These are phyloP conservation scores for Alethe diademata DNA, from an alignment of 2,113 vertebrate species.

Conservation along the genomic window DNA sequence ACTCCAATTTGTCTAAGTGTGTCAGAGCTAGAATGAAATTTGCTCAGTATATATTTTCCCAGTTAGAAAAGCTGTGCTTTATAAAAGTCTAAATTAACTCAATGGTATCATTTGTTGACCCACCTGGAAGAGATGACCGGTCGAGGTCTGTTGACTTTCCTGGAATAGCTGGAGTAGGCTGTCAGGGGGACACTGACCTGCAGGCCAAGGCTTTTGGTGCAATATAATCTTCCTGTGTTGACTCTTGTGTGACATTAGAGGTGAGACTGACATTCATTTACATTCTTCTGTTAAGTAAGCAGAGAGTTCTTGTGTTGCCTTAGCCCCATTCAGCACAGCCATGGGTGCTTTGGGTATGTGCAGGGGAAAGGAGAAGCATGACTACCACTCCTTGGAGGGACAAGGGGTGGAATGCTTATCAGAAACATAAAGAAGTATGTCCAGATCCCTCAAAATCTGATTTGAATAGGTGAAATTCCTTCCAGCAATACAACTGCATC, in stretches of 20 bases:
- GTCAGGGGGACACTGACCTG: constrained; percentile 46
- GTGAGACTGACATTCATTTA: constrained; percentile 49
- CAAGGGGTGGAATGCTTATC: background rate
- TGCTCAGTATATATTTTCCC: constrained; percentile 58
- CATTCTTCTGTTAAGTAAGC: constrained; percentile 10
- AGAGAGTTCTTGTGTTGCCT: background rate
- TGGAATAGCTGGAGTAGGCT: background rate
- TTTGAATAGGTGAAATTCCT: background rate
- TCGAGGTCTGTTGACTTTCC: constrained; percentile 43
- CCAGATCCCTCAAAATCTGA: background rate
- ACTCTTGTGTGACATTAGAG: constrained; percentile 58
- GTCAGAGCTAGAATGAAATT: background rate
- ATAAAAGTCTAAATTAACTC: constrained; percentile 54
- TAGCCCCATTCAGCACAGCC: background rate
- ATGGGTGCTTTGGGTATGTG: background rate
- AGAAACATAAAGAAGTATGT: background rate
- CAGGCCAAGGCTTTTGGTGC: constrained; percentile 63
- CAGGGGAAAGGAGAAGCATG: background rate
- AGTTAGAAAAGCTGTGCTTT: constrained; percentile 47
- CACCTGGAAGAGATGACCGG: constrained; percentile 48
- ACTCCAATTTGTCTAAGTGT: background rate
- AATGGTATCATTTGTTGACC: constrained; percentile 57
- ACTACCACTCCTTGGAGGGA: background rate
- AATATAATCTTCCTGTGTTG: constrained; percentile 68
- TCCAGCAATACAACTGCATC: background rate